Evolutionary conservation across 2,888 invertebrate species (phyloP), one percentile per base, ranked within the genome.

Genomic region (Polydrusus cervinus): DNA sequence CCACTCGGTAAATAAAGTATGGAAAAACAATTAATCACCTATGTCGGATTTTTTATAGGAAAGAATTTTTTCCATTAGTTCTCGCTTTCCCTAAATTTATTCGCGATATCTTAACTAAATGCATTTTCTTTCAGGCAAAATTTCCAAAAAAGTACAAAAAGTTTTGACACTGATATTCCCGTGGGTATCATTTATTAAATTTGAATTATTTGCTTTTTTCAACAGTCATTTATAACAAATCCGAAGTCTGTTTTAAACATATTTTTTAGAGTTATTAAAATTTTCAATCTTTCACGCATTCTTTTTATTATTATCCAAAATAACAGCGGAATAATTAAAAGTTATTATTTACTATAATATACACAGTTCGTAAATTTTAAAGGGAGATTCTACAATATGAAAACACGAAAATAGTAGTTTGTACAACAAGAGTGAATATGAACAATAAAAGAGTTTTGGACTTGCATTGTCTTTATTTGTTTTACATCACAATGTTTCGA

Each of bases 1-100:
- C 64, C 47, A 47, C 64, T 11, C 11, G 30, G 34, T 30, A 64
- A 49, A 64, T 64, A 64, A 34, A 49, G 64, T 34, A 64, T 64
- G 45, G 64, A 64, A 64, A 47, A 47, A 47, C 34, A 64, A 64
- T 64, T 64, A 64, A 64, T 64, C 64, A 64, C 34, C 14, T 30
- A 30, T 34, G 64, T 34, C 64, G 49, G 34, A 64, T 34, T 47
- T 64, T 64, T 34, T 10, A 47, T 30, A 30, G n/a, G 34, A 16
- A 64, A 16, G 34, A 6, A 49, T 64, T 49, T 47, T 43, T 47
- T 18, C 64, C 49, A 64, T 64, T 64, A 64, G 64, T 47, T 64
- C 47, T 64, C 64, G 47, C 45, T 49, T 47, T 64, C 16, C 64
- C 45, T 10, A 60, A 18, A 60, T 60, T 38, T 60, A 60, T 60